These are phyloP conservation scores for Formica aserva DNA, from an alignment of 2,888 invertebrate species.

Conservation along the genomic window DNA sequence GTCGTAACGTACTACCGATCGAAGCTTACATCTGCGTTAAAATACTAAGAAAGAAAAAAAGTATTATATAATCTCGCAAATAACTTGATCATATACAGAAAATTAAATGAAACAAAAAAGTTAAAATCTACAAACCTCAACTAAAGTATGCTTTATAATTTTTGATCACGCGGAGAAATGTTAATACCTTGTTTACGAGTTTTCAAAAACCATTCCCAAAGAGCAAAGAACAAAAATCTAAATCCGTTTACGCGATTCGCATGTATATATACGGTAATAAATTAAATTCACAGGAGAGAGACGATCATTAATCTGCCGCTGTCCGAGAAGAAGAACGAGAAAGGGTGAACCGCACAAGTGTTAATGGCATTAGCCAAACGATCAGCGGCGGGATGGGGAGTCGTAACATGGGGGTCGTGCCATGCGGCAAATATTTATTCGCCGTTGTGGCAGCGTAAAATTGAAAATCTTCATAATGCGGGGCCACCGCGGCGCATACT, in stretches of 20 bases:
- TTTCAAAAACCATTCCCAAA: neutral
- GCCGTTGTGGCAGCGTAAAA: conserved; percentile 73
- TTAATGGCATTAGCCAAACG: conserved; percentile 69
- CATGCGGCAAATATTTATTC: conserved; percentile 77
- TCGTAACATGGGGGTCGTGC: conserved; percentile 53
- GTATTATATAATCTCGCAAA: neutral
- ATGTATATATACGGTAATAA: conserved; percentile 11
- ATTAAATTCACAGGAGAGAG: conserved; percentile 25
- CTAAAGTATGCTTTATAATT: neutral
- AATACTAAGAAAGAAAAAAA: neutral
- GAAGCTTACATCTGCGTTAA: neutral
- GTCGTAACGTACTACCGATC: neutral
- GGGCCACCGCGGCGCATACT: conserved; percentile 75
- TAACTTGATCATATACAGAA: neutral
- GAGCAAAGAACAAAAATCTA: neutral
- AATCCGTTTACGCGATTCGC: neutral
- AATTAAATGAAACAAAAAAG: neutral
- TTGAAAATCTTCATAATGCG: conserved; percentile 81
- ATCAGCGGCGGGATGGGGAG: conserved; percentile 57
- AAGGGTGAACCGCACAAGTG: conserved; percentile 50
- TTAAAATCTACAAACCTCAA: neutral
- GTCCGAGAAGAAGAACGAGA: neutral
- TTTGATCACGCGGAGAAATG: neutral
- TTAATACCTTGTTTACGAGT: neutral
- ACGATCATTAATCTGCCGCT: conserved; percentile 55